A percentile compares a stretch with the other conserved stretches of the same genome.
Conservation (phyloP, 37 sponge, comb jelly and placozoan species). For the Dysidea cf. avara region DNA sequence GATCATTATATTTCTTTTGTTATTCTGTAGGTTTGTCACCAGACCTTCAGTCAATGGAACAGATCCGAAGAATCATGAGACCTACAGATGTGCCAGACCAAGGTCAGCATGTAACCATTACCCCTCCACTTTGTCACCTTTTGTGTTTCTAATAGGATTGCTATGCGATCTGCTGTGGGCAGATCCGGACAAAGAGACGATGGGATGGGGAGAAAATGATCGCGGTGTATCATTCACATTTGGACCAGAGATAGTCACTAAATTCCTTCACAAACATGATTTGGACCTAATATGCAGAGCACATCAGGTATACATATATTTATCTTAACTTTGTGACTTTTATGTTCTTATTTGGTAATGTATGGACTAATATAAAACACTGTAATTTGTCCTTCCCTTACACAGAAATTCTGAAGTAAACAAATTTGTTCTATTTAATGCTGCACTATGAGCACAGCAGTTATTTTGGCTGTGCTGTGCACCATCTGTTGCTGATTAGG, state of each 20-base stretch:
- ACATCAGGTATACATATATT: constrained; percentile 83
- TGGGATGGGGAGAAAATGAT: constrained; percentile 99
- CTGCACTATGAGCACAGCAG: too few relatives aligned
- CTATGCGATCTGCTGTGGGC: constrained; percentile 99
- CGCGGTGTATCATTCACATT: constrained; percentile 99
- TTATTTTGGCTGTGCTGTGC: too few relatives aligned
- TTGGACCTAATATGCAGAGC: constrained; percentile 97
- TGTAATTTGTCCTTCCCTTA: too few relatives aligned
- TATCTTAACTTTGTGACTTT: not conserved
- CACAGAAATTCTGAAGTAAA: too few relatives aligned
- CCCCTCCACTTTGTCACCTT: not conserved
- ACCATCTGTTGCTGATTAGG: too few relatives aligned
- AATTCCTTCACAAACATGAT: constrained; percentile 94
- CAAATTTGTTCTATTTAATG: too few relatives aligned
- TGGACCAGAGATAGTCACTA: constrained; percentile 95
- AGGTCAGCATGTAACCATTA: constrained; percentile 28
- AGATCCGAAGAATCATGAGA: constrained; percentile 95
- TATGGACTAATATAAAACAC: too few relatives aligned
- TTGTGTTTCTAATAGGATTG: constrained; percentile 44
- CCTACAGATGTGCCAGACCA: constrained; percentile 99
- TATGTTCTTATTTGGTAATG: too few relatives aligned
- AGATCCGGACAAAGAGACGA: constrained; percentile 97
- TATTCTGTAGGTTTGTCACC: constrained; percentile 96
- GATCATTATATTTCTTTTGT: too few relatives aligned
- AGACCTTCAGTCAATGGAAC: constrained; percentile 98